Base-by-base conservation (phyloP, 2,113 vertebrate species). In the Glaucomys volans region DNA sequence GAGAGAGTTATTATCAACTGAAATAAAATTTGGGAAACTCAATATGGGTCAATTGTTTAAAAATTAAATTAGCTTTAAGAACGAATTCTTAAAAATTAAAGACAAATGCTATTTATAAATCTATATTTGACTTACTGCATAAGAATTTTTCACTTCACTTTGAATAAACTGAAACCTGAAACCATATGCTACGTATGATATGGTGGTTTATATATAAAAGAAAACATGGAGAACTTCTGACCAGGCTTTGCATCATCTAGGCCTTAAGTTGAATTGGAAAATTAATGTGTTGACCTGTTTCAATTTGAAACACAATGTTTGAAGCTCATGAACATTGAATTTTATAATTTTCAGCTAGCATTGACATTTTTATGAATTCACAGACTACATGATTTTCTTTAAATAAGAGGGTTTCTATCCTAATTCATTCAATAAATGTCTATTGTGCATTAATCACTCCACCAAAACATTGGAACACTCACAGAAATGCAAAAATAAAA, bases 51-150 rank as follows among this genome's bases (percentile, higher is more conserved):
- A 52, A 12, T 79, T 92, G 1, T 92, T 94, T 95, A 77, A 59
- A 86, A 81, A 77, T 77, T 80, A 81, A 77, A 83, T 91, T 95
- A 76, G 2, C 18, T 57, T 72, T 93, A 88, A 91, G 35, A 16
- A 88, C 88, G 59, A 85, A 92, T 42, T 3, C 16, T 95, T 76
- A 69, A 76, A 91, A 50, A 20, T 14, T n/a, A 69, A 40, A 22
- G 37, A 37, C 37, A 37, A 64, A 47, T 37, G n/a, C 5, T 13
- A 32, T 54, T 28, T 57, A 5, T 52, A 35, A 40, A 74, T 83
- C 22, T 71, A 24, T 18, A 77, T 40, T 86, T 90, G 35, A 3
- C 28, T 76, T 92, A 32, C 14, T 93, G 35, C 9, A 67, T 0
- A 79, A 5, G 6, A 83, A 3, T 44, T 90, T 87, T 90, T 89